A percentile compares a stretch with the other conserved stretches of the same genome.
Conservation (phyloP, 2,888 invertebrate species). For the Nebria salina region DNA sequence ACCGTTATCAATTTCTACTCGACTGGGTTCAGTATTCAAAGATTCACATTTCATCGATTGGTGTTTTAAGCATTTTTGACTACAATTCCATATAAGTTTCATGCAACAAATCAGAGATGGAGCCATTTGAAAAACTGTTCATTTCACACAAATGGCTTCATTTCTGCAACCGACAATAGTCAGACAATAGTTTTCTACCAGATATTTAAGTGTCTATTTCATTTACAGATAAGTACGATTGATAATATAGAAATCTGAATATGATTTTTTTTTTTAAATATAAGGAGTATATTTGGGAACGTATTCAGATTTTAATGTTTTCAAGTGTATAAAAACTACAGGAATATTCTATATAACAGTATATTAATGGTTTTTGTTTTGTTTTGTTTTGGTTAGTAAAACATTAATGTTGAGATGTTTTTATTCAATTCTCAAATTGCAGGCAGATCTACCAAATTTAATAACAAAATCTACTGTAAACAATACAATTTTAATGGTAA, state of each 20-base stretch:
- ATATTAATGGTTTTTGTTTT: background rate
- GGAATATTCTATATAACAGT: constrained; percentile 2
- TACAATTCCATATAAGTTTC: background rate
- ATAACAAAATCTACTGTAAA: constrained; percentile 40
- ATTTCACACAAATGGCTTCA: background rate
- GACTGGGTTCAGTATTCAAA: background rate
- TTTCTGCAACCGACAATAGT: background rate
- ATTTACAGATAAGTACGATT: background rate
- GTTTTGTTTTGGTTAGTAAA: background rate
- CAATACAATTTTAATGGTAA: constrained; percentile 43
- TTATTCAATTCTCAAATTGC: constrained; percentile 21
- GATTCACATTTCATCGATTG: background rate
- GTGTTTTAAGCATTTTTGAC: background rate
- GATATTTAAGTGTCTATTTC: background rate
- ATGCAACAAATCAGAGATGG: background rate
- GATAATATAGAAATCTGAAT: background rate
- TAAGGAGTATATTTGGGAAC: background rate
- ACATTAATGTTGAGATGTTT: background rate
- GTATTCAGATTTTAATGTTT: background rate
- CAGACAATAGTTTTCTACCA: constrained; percentile 1
- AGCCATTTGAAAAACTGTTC: background rate
- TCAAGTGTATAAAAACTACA: background rate
- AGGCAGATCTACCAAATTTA: constrained; percentile 35
- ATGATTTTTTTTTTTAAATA: background rate
- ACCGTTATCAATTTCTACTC: background rate